Base-by-base conservation (phyloP, 2,888 invertebrate species). In the Zaprionus bogoriensis region DNA sequence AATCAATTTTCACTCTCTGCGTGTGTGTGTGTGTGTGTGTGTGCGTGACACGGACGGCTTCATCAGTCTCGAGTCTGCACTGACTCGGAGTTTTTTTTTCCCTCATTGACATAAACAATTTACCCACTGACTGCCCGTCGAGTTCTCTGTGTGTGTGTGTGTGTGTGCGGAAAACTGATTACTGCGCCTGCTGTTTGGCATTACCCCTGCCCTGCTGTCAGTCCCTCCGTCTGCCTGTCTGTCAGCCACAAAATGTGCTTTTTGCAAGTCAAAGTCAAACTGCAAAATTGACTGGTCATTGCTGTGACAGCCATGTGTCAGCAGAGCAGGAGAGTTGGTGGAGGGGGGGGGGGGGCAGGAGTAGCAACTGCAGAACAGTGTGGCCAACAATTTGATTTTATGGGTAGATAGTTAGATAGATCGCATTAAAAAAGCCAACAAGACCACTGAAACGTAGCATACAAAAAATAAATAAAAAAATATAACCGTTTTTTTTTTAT, bases 281-380 rank as follows among this genome's bases (percentile, higher is more conserved):
- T 45, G 9, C 47, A 48, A 73, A 63, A 57, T 25, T 65, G 67
- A 63, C 67, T 51, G 85, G 84, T 82, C 81, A 82, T 74, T 83
- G 88, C 66, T 87, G 77, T 87, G 81, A 87, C 87, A 82, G 87
- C 45, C 48, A 45, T 61, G 62, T 77, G 82, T 77, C 82, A 86
- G 42, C n/a, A 17, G n/a, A 6, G 3, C 6, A 12, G 12, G 32
- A 6, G 17, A 5, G 23, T 0, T 6, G 9, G 3, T n/a, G 17
- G 1, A 1, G 12, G 19, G 7, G 42, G 9, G 4, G 12, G 1
- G 7, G 17, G 9, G 3, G 10, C 2, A 5, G 3, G 6, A 4
- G 44, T 6, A 10, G n/a, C n/a, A n/a, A n/a, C n/a, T n/a, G n/a
- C n/a, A n/a, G n/a, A n/a, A n/a, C n/a, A n/a, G n/a, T n/a, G n/a